Evolutionary conservation across 64 coral and sea anemone species (phyloP), one percentile per base, ranked within the genome.

Genomic region (Pocillopora damicornis): DNA sequence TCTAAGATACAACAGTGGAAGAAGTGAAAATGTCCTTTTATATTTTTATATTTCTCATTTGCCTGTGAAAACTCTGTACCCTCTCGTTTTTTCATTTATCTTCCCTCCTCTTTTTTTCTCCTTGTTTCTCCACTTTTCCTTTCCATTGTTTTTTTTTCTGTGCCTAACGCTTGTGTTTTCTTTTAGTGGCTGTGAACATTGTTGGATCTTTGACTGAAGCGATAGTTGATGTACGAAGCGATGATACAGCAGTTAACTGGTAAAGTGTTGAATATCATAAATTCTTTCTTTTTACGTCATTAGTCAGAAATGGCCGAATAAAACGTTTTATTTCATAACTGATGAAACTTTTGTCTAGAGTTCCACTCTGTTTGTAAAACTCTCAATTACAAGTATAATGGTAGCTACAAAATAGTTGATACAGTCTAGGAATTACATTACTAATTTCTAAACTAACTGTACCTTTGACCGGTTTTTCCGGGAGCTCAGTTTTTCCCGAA

Each of bases 151-250:
- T 4, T 59, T 58, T 17, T 56, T 22, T 9, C 18, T 73, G 42
- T 15, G 38, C 13, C 22, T 76, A 76, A 62, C 14, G 6, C 60
- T 35, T 58, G 59, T 75, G 69, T 79, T 76, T 62, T 11, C 14
- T 42, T 79, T 13, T n/a, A 96, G 94, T 96, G 86, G 76, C 62
- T 77, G 78, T 96, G 71, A 88, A 87, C 37, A 81, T 96, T 60
- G 94, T 88, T 57, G 75, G 67, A 34, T 56, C 75, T 12, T 82
- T 96, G 4, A 79, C 36, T 58, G 76, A 90, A 62, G 94, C 94
- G 22, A 90, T 96, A 81, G 87, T 71, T 34, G 94, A 96, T 18
- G 94, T 96, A 22, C 91, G 94, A 37, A 90, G 83, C 16, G 94
- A 96, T 90, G 91, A 90, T 4, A 72, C 66, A 16, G 26, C 75